Base-by-base conservation (phyloP, 2,888 invertebrate species). In the Heliconius aoede region DNA sequence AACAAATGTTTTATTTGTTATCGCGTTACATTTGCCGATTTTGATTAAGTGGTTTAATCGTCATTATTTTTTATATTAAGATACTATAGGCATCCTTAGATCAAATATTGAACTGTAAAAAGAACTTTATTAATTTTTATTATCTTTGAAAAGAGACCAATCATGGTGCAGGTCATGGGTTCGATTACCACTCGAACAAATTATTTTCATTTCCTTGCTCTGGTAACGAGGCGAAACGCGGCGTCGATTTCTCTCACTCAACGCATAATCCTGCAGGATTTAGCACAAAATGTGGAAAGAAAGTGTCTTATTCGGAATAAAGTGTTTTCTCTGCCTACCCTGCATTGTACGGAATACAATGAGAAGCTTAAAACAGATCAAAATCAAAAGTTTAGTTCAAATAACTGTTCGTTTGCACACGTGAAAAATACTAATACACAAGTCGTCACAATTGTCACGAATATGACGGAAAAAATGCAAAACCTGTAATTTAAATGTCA, bases 361-460 rank as follows among this genome's bases (percentile, higher is more conserved):
- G 24, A n/a, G 24, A 24, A 24, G 11, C 11, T 24, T 24, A 60
- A 60, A 60, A 24, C 5, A 60, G n/a, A 24, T 13, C 24, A 26
- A n/a, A 61, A 62, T 30, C 62, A 21, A 30, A 30, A 32, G 21
- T 4, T 64, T 26, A 18, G 0, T 26, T 15, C 26, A 61, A 26
- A 26, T 7, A 60, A 15, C n/a, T 30, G 28, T 62, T 62, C n/a
- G 62, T n/a, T 64, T 18, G 4, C n/a, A n/a, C n/a, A 32, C 21
- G 1, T 32, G 32, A 11, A 64, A 64, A 64, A 32, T 64, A 64
- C 28, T 64, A 32, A 64, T 32, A 64, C 62, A 32, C 62, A 32
- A 32, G 21, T 61, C 7, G 61, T 64, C 21, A 64, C 62, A n/a
- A 32, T n/a, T 32, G 62, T 64, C 62, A 64, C 62, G 62, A 64